These are phyloP conservation scores for Phania funesta DNA, from an alignment of 2,888 invertebrate species.

Conservation along the genomic window DNA sequence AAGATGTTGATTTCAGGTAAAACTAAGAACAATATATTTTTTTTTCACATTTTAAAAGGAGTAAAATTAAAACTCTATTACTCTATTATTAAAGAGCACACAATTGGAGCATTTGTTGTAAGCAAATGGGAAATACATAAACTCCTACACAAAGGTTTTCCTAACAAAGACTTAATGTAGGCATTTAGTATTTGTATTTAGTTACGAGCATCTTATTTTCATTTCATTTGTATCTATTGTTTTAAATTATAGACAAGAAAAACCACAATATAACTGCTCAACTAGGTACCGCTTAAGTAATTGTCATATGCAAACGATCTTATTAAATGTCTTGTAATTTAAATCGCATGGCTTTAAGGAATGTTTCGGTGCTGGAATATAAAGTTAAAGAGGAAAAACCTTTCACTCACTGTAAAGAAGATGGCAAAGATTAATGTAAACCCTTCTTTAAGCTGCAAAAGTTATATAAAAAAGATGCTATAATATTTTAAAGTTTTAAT, in stretches of 20 bases:
- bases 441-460: neutral
- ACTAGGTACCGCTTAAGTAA: conserved; percentile 28
- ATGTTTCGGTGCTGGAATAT: neutral
- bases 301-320: conserved; percentile 9
- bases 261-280: conserved; percentile 31
- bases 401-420: conserved; percentile 10
- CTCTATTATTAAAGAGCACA: conserved; percentile 20
- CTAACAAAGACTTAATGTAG: neutral
- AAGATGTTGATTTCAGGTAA: too few species aligned
- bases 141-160: conserved; percentile 36
- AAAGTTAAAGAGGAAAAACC: neutral
- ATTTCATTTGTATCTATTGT: conserved; percentile 1
- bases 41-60: too few species aligned
- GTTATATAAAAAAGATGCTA: neutral
- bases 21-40: too few species aligned
- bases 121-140: neutral
- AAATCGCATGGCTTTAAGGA: conserved; percentile 18
- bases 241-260: conserved; percentile 22
- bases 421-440: neutral
- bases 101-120: conserved; percentile 11
- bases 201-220: neutral
- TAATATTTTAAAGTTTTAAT: too few species aligned
- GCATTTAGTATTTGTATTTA: neutral
- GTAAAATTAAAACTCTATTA: too few species aligned
- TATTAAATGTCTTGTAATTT: conserved; percentile 29